Base-by-base conservation (phyloP, 2,113 vertebrate species). In the Etheostoma cragini region DNA sequence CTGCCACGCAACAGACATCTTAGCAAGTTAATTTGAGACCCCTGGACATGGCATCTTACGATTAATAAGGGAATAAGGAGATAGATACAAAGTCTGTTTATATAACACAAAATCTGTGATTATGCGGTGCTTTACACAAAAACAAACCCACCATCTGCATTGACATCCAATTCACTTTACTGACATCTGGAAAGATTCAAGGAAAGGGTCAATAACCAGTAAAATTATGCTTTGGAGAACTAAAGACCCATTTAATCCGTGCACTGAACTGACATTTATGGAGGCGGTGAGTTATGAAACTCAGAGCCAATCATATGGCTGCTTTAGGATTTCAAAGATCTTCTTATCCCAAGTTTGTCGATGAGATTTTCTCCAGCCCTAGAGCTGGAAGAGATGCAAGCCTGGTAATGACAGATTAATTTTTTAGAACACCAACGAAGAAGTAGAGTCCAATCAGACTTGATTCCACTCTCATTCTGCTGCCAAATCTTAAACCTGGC, bases 401-500 rank as follows among this genome's bases (percentile, higher is more conserved):
- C 52, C 64, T 50, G 56, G 56, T 57, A 84, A 81, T 74, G 80
- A 78, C 15, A 78, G 76, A 87, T 91, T 91, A 71, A 67, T 81
- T 83, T 74, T 60, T 62, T 14, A 21, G 38, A 58, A 21, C 50
- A 16, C 47, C 49, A 53, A 53, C 47, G 63, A 26, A 42, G 22
- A 72, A 69, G 69, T 56, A 61, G 72, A 67, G 58, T 52, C 15
- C 0, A 80, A 50, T 81, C 68, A 64, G 50, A 64, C 35, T 56
- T 79, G 70, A 77, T 84, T 76, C 46, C 64, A 62, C 54, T 76
- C 64, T 52, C 26, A 14, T 14, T 61, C 70, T 17, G 70, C 56
- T 71, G 76, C 68, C 75, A 84, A 88, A 80, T 89, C 88, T 84
- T 56, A 26, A 66, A 87, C 54, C 74, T 90, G 91, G 81, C 82